Evolutionary conservation across 2,113 vertebrate species (phyloP).

Genomic region (Scartelaos histophorus): DNA sequence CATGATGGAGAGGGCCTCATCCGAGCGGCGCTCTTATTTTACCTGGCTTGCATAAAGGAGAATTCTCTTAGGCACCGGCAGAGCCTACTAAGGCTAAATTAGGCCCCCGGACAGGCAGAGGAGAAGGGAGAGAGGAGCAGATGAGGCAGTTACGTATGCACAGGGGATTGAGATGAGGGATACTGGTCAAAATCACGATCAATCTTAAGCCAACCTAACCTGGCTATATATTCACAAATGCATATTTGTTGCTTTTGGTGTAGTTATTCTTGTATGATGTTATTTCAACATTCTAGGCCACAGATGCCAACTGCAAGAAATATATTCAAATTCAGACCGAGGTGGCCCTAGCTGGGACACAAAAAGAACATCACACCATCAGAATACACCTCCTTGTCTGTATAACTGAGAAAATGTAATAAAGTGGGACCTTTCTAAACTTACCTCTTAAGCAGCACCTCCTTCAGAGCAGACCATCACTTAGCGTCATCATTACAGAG

Average conservation of each 20-base stretch:
- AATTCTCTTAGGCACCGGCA: slow-evolving; percentile 76
- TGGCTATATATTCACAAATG: slow-evolving; percentile 48
- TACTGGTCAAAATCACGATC: slow-evolving; percentile 74
- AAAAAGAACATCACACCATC: not conserved
- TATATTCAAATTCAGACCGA: slow-evolving; percentile 27
- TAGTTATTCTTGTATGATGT: slow-evolving; percentile 31
- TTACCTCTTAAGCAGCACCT: slow-evolving; percentile 53
- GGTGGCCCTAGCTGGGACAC: slow-evolving; percentile 17
- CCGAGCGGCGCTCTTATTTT: slow-evolving; percentile 72
- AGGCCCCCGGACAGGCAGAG: slow-evolving; percentile 74
- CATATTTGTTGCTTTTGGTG: slow-evolving; percentile 32
- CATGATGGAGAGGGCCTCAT: slow-evolving; percentile 87
- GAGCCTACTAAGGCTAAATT: slow-evolving; percentile 78
- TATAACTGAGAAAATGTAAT: slow-evolving; percentile 61
- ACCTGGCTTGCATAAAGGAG: slow-evolving; percentile 86
- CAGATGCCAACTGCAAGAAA: slow-evolving; percentile 18
- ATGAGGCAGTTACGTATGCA: slow-evolving; percentile 73
- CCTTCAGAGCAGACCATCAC: slow-evolving; percentile 58
- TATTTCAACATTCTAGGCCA: slow-evolving; percentile 39
- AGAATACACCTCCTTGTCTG: slow-evolving; percentile 19
- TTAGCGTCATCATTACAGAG: slow-evolving; percentile 66
- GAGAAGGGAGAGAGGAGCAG: slow-evolving; percentile 69
- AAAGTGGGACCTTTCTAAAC: slow-evolving; percentile 57
- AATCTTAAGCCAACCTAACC: slow-evolving; percentile 56
- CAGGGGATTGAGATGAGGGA: slow-evolving; percentile 72